Evolutionary conservation across 2,888 invertebrate species (phyloP).

Genomic region (Homarus gammarus): DNA sequence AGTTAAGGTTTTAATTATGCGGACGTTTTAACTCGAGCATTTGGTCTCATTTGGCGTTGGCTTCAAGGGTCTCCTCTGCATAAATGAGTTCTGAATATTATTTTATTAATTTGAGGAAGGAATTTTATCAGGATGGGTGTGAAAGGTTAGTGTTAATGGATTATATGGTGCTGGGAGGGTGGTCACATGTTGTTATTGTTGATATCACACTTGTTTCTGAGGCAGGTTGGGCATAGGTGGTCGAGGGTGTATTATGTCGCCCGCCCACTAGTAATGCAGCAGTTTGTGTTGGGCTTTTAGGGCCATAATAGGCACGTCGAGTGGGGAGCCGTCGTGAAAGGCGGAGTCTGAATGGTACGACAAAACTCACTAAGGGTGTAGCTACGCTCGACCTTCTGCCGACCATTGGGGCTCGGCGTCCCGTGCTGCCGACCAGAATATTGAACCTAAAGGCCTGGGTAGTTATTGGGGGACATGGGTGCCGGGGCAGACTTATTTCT

Average conservation of each 20-base stretch:
- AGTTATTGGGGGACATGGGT: neutral
- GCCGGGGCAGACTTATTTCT: neutral
- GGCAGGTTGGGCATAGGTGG: neutral
- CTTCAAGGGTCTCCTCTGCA: too few species aligned
- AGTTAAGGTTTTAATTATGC: too few species aligned
- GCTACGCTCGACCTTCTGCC: neutral
- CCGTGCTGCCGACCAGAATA: neutral
- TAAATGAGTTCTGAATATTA: too few species aligned
- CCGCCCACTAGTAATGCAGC: conserved; percentile 40
- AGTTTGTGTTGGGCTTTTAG: conserved; percentile 38
- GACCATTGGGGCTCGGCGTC: neutral
- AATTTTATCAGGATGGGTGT: neutral
- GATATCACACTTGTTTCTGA: neutral
- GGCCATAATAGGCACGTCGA: conserved; percentile 50
- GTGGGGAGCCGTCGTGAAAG: conserved; percentile 49
- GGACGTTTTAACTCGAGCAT: too few species aligned
- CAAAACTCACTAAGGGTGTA: conserved; percentile 25
- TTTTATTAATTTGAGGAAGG: too few species aligned
- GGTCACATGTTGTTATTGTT: neutral
- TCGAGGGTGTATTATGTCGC: conserved; percentile 35
- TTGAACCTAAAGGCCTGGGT: neutral
- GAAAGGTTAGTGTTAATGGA: neutral
- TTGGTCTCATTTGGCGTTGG: too few species aligned
- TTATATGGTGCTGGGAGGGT: neutral
- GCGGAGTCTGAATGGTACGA: conserved; percentile 47